Base-by-base conservation (phyloP, 1,140 invertebrate species). In the Colletes gigas region DNA sequence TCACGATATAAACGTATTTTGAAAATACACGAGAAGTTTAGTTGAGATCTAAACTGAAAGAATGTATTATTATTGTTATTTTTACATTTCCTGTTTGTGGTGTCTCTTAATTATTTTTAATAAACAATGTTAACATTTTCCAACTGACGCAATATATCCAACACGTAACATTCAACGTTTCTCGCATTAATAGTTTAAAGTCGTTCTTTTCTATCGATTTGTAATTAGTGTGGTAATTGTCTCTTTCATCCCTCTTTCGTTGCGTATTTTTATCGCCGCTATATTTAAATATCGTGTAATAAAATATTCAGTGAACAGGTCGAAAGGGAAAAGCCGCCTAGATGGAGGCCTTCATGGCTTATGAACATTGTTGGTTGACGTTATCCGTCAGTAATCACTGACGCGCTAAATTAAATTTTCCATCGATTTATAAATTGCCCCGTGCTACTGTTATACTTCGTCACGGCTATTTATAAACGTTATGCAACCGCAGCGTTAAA, bases 261-360 rank as follows among this genome's bases (percentile, higher is more conserved):
- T 1, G 4, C 4, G 44, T 50, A 19, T 41, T 68, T 65, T 47
- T 57, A 14, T 67, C 52, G 1, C 4, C 15, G 39, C 0, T 7
- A 2, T 1, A 39, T 65, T 67, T 44, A 19, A 75, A 65, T 30
- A 19, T 39, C 7, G 14, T 4, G 39, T 21, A 6, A 63, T 57
- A 21, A 55, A 54, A 55, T 47, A 67, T 76, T 67, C 63, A 68
- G 19, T 39, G 52, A 68, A 59, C 52, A 67, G 52, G 10, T 76
- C 74, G 50, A 68, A 68, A 59, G 74, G 74, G 50, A 68, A 68
- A 76, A 76, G 52, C 57, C 73, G 73, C 10, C 8, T 14, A 62
- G 19, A 55, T 39, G 47, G n/a, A 76, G 74, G 54, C 44, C 41
- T 68, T 75, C 50, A 75, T 66, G 73, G 9, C 8, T n/a, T 7